Evolutionary conservation across 2,113 vertebrate genomes (phyloP), one percentile per base, ranked within the genome.

Genomic region (Peromyscus maniculatus): DNA sequence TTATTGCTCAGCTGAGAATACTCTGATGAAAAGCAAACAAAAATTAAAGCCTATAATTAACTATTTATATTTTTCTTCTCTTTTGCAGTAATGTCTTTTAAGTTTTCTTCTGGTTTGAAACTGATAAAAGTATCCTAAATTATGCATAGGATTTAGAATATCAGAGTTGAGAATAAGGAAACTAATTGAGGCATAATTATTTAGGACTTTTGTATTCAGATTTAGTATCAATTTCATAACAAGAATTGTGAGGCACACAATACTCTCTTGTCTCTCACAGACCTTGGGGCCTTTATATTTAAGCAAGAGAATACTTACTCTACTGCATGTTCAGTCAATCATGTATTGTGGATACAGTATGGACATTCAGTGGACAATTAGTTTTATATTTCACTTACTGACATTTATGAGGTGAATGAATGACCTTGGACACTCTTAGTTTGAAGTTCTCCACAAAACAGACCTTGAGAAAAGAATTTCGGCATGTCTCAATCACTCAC

Each of bases 41-140:
- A 97, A 96, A 26, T 94, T 97, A 97, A 97, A 96, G 89, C 71
- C 94, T 91, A 33, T 91, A 98, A 98, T 98, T 98, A 97, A 91
- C 74, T 98, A 96, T 98, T 98, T 98, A 98, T 98, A 98, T 82
- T 96, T 0, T 97, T 97, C 96, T 97, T 97, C 97, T 97, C 52
- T 96, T 98, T 98, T 97, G 89, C 69, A 88, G 88, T 96, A 69
- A 92, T 98, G 97, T 96, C 93, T 94, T 88, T 97, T 97, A 98
- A 95, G 93, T 95, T 94, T 97, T 93, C 93, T 96, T 95, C 55
- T 96, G 0, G 0, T 66, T 91, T 97, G 96, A 97, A 97, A 55
- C 87, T 66, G 94, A 91, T 92, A 97, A 94, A 91, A 97, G 89
- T 55, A 74, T 74, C 74, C 95, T 96, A 96, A 97, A 92, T 94